These are phyloP conservation scores for Poecilia picta DNA, from an alignment of 2,797 vertebrate species.

Conservation along the genomic window DNA sequence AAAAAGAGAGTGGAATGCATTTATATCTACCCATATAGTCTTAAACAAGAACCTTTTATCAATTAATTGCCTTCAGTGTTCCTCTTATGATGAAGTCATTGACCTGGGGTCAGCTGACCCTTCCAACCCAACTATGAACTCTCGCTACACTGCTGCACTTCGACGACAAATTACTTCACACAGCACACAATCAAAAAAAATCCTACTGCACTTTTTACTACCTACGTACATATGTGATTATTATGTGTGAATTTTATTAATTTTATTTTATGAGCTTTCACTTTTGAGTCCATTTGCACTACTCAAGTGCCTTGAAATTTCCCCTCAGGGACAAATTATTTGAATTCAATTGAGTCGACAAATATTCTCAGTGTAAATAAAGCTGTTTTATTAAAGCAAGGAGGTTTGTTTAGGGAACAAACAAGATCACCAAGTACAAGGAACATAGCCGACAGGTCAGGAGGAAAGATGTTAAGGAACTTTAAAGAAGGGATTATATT, in stretches of 20 bases:
- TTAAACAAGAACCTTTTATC: not conserved
- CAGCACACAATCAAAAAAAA: too few species aligned
- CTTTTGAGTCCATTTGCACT: too few species aligned
- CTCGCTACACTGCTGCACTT: too few species aligned
- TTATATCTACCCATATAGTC: not conserved
- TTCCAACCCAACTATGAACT: too few species aligned
- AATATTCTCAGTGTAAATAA: not conserved
- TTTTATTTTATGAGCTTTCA: too few species aligned
- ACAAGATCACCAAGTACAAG: not conserved
- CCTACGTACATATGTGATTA: too few species aligned
- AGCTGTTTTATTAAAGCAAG: not conserved
- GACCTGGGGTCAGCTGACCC: too few species aligned
- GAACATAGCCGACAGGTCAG: not conserved
- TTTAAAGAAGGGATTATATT: not conserved
- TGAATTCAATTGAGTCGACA: not conserved
- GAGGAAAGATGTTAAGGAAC: not conserved
- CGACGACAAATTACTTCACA: too few species aligned
- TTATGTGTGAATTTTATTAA: too few species aligned
- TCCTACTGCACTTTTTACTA: too few species aligned
- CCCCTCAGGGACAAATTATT: too few species aligned
- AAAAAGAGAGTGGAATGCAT: not conserved
- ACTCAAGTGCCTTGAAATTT: too few species aligned
- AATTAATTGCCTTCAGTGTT: not conserved
- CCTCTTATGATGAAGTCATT: not conserved
- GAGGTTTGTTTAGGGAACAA: not conserved